These are phyloP conservation scores for Aromia moschata DNA, from an alignment of 2,888 invertebrate genomes.

Conservation along the genomic window DNA sequence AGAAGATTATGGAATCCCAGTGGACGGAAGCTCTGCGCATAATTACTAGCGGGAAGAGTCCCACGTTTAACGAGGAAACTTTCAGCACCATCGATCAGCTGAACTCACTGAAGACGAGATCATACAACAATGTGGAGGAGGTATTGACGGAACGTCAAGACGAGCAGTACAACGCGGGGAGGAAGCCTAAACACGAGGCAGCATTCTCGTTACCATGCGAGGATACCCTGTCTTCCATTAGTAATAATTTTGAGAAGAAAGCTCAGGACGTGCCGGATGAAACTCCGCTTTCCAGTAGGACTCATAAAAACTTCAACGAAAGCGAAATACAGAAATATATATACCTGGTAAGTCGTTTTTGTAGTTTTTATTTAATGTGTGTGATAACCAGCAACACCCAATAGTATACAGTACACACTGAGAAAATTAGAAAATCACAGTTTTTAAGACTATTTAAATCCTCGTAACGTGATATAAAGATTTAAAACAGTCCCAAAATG, in stretches of 20 bases:
- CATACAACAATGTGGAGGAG: conserved; percentile 38
- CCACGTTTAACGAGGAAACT: conserved; percentile 35
- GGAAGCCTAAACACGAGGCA: conserved; percentile 20
- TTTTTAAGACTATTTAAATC: too few species aligned
- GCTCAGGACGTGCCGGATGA: conserved; percentile 43
- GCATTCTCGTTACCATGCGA: conserved; percentile 20
- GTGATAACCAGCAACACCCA: too few species aligned
- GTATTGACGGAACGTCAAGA: conserved; percentile 31
- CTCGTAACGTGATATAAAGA: too few species aligned
- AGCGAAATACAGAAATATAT: conserved; percentile 65
- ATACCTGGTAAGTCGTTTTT: conserved; percentile 63
- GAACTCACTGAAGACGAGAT: conserved; percentile 51
- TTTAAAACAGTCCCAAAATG: too few species aligned
- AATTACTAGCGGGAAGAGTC: conserved; percentile 64
- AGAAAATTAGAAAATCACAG: too few species aligned
- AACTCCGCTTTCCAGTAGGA: conserved; percentile 57
- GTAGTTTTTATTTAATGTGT: too few species aligned
- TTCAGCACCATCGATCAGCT: conserved; percentile 49
- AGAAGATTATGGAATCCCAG: conserved; percentile 79
- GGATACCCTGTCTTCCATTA: conserved; percentile 36
- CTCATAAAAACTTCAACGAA: conserved; percentile 47
- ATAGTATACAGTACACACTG: too few species aligned
- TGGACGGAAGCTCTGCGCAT: conserved; percentile 81
- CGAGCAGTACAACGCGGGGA: conserved; percentile 19
- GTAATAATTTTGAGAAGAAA: conserved; percentile 34